These are phyloP conservation scores for Salvator merianae DNA, from an alignment of 2,113 vertebrate genomes.

Conservation along the genomic window DNA sequence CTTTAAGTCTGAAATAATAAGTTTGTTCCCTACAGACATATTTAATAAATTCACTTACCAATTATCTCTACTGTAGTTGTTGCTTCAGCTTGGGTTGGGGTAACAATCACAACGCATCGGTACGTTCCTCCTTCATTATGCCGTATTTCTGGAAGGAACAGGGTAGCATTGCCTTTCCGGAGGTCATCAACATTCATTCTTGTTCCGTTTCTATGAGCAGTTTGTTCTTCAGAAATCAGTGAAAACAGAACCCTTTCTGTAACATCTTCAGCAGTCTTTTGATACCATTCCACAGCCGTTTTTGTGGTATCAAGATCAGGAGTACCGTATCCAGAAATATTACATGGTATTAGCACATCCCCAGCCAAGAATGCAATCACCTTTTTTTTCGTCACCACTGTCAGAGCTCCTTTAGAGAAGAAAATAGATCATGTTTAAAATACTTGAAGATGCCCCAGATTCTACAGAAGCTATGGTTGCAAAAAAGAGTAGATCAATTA, in stretches of 20 bases:
- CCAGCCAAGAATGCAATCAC: background rate
- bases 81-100: constrained; percentile 8
- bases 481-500: too few species aligned
- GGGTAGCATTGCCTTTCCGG: constrained; percentile 3
- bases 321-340: rapidly evolving
- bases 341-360: background rate
- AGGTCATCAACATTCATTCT: background rate
- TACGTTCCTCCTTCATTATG: constrained; percentile 27
- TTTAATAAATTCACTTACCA: background rate
- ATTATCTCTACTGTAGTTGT: background rate
- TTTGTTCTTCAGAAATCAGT: background rate
- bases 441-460: background rate
- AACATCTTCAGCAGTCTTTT: background rate
- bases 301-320: background rate
- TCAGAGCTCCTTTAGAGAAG: constrained; percentile 16
- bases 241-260: background rate
- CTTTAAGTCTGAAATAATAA: background rate
- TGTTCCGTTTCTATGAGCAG: background rate
- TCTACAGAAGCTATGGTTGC: background rate
- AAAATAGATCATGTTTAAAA: background rate
- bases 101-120: background rate
- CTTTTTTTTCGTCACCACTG: background rate
- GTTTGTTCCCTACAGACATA: background rate
- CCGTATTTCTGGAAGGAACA: constrained; percentile 36
- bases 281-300: background rate